These are phyloP conservation scores for Hyaena hyaena DNA, from an alignment of 2,113 vertebrate genomes.

Conservation along the genomic window DNA sequence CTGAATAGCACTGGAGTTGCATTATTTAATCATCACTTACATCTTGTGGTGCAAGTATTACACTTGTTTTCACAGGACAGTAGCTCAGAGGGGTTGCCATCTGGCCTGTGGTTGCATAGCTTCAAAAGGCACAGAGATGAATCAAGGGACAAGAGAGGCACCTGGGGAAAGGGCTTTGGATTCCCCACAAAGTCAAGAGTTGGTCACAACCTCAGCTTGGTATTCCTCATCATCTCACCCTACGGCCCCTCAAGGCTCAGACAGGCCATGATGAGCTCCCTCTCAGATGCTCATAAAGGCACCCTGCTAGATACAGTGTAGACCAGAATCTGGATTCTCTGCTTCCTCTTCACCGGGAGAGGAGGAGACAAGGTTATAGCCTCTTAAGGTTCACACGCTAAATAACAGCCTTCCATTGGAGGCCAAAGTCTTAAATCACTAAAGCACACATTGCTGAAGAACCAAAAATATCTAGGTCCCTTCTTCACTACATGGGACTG, in stretches of 20 bases:
- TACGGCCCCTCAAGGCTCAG: background rate
- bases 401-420: background rate
- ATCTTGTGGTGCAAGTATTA: background rate
- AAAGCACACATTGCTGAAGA: background rate
- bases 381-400: background rate
- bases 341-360: background rate
- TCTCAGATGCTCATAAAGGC: background rate
- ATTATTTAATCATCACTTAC: background rate
- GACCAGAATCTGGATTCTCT: background rate
- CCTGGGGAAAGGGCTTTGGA: background rate
- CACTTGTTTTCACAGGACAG: background rate
- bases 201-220: background rate
- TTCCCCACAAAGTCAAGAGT: background rate
- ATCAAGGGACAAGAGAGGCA: background rate
- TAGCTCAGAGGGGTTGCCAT: background rate
- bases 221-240: background rate
- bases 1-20: background rate
- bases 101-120: background rate
- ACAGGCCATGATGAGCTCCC: background rate
- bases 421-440: conserved; percentile 31
- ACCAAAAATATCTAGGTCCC: background rate
- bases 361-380: background rate
- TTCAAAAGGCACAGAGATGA: background rate
- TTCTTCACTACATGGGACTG: background rate
- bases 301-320: background rate